Evolutionary conservation across 2,113 vertebrate genomes (phyloP).

Genomic region (Corydoras maculifer): DNA sequence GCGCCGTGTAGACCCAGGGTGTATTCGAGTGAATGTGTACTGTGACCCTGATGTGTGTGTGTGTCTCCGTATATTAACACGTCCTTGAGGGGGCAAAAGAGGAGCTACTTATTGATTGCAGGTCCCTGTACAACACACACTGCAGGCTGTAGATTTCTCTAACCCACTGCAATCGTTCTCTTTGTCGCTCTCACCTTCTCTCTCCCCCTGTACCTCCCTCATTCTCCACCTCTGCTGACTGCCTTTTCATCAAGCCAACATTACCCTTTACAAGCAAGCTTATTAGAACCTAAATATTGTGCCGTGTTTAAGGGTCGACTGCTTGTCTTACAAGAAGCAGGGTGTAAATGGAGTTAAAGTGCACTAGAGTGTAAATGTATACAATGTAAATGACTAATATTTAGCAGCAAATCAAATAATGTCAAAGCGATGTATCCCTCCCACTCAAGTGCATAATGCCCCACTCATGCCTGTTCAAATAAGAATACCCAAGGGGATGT

Average conservation of each 20-base stretch:
- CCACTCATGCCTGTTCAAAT: conserved; percentile 14
- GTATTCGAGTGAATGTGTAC: neutral
- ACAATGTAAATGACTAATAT: conserved; percentile 9
- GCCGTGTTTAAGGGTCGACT: neutral
- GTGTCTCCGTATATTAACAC: conserved; percentile 29
- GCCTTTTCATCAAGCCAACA: conserved; percentile 22
- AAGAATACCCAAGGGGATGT: conserved; percentile 11
- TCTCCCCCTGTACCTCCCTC: neutral
- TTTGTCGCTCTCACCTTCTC: conserved; percentile 19
- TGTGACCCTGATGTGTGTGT: conserved; percentile 9
- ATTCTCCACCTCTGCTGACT: neutral
- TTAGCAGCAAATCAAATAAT: conserved; percentile 12
- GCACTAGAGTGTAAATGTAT: conserved; percentile 2
- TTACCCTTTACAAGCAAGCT: conserved; percentile 24
- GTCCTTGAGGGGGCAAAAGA: conserved; percentile 45
- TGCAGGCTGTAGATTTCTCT: conserved; percentile 40
- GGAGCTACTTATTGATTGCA: conserved; percentile 44
- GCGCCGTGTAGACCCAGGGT: conserved; percentile 40
- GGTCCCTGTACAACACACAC: conserved; percentile 37
- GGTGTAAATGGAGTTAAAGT: neutral
- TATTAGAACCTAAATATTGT: neutral
- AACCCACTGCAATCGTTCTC: conserved; percentile 22
- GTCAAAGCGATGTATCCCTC: neutral
- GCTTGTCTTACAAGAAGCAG: neutral
- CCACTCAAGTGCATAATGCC: conserved; percentile 10